Base-by-base conservation (phyloP, 2,888 invertebrate genomes). In the Oscheius sp. region DNA sequence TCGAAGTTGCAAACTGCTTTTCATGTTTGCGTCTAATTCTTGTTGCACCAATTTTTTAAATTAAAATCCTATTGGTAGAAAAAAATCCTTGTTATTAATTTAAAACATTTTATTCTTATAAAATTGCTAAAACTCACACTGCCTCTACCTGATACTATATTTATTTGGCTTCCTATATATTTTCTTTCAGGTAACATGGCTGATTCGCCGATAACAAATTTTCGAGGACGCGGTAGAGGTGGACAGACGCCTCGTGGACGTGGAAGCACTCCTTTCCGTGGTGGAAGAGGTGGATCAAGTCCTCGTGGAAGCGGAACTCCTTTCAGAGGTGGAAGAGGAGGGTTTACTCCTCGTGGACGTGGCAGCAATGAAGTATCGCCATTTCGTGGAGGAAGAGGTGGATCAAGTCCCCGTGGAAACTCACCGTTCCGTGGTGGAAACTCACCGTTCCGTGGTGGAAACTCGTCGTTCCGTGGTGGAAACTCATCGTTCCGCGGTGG, bases 141-240 rank as follows among this genome's bases (percentile, higher is more conserved):
- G 46, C 6, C 17, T 46, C 17, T 46, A 46, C 20, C 5, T 46
- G 17, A 46, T n/a, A 20, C 6, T 10, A 37, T 37, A 15, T 15
- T 37, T 37, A 37, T 37, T 37, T n/a, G n/a, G n/a, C n/a, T n/a
- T n/a, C n/a, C n/a, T n/a, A n/a, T n/a, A n/a, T n/a, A n/a, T 6
- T 42, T 42, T n/a, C 12, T 42, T 48, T 48, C 48, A 48, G 48
- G 20, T 25, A 48, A 48, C 8, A 48, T 48, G 48, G 48, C 23
- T 48, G 48, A 53, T 53, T 31, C 33, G n/a, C 53, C 33, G 29
- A 37, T 37, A 37, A 37, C 12, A 37, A 10, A 37, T 46, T 10
- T 46, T 46, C 17, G 37, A 8, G 58, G 70, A 53, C 63, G 78
- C 65, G 76, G 78, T 61, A 45, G 78, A 27, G 74, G 53, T 27